These are phyloP conservation scores for Polydrusus cervinus DNA, from an alignment of 2,888 invertebrate genomes.

Conservation along the genomic window DNA sequence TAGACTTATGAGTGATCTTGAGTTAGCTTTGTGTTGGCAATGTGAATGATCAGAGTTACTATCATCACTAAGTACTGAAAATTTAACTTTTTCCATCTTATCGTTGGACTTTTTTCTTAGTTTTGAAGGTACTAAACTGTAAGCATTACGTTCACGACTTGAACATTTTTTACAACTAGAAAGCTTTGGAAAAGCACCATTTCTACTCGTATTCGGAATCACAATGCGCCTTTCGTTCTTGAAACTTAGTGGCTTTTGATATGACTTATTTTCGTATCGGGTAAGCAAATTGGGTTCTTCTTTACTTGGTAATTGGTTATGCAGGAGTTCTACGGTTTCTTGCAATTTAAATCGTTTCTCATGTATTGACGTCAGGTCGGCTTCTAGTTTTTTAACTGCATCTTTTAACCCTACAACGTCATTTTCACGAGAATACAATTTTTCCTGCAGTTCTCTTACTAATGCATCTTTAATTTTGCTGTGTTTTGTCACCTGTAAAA, in stretches of 20 bases:
- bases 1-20: slow-evolving; percentile 59
- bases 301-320: slow-evolving; percentile 66
- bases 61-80: slow-evolving; percentile 7
- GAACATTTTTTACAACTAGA: neutral
- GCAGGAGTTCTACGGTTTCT: slow-evolving; percentile 65
- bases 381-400: slow-evolving; percentile 63
- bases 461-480: slow-evolving; percentile 59
- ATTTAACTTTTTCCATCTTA: neutral
- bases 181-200: neutral
- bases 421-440: slow-evolving; percentile 60
- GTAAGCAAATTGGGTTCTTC: slow-evolving; percentile 30
- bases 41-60: slow-evolving; percentile 24
- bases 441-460: slow-evolving; percentile 63
- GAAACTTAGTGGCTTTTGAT: neutral
- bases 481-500: slow-evolving; percentile 55
- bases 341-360: slow-evolving; percentile 68
- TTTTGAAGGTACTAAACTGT: neutral
- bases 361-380: slow-evolving; percentile 63
- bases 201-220: no score
- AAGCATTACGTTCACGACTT: neutral
- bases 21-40: slow-evolving; percentile 49
- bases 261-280: neutral
- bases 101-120: slow-evolving; percentile 1
- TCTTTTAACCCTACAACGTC: slow-evolving; percentile 62
- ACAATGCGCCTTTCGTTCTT: neutral